Conservation (phyloP, 2,797 vertebrate species). For the Phoebastria nigripes region DNA sequence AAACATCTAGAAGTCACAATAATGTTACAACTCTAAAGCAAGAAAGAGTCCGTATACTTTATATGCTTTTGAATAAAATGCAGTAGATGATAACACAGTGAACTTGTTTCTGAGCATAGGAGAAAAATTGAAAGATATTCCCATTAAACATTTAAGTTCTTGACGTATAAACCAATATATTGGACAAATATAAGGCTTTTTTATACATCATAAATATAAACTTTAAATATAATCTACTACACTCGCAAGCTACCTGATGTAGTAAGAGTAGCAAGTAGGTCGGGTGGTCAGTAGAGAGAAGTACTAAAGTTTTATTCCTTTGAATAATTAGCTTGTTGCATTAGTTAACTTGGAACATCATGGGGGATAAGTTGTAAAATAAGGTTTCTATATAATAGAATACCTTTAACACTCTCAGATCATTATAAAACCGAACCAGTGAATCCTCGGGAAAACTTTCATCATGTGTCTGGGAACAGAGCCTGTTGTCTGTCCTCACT, state of each 20-base stretch:
- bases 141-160: background rate
- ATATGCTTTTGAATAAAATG: background rate
- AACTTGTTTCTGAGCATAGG: background rate
- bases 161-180: background rate
- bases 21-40: background rate
- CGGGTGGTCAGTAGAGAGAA: background rate
- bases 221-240: background rate
- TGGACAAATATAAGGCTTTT: background rate
- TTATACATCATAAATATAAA: background rate
- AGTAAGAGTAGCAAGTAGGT: background rate
- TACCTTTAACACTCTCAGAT: background rate
- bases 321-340: background rate
- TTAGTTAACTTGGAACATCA: background rate
- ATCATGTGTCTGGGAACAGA: background rate
- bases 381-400: background rate
- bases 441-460: background rate
- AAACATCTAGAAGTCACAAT: background rate
- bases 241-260: background rate
- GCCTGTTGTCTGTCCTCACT: background rate
- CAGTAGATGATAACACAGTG: background rate
- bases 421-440: background rate
- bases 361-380: background rate
- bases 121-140: background rate
- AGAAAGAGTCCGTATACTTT: background rate
- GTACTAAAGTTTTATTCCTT: background rate